Evolutionary conservation across 2,113 vertebrate genomes (phyloP).

Genomic region (Oxyura jamaicensis): DNA sequence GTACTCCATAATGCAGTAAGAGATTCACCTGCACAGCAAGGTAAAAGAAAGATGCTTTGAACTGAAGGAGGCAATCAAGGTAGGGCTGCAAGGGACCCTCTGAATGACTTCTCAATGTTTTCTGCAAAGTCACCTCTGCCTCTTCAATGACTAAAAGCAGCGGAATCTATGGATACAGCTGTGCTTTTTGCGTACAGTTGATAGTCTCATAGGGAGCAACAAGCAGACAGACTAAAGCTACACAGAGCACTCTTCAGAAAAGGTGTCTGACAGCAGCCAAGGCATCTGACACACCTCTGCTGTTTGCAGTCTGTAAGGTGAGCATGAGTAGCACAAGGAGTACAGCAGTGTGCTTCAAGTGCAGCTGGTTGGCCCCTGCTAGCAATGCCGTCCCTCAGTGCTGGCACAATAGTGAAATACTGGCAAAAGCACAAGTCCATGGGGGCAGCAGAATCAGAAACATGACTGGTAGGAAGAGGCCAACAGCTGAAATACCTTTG

Average conservation of each 20-base stretch:
- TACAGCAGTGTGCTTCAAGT: background rate
- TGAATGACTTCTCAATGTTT: background rate
- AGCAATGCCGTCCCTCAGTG: background rate
- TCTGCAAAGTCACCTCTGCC: background rate
- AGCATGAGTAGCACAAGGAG: background rate
- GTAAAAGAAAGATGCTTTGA: background rate
- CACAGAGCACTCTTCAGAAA: background rate
- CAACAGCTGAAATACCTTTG: background rate
- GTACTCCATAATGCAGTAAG: constrained; percentile 36
- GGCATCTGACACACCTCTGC: background rate
- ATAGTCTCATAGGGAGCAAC: background rate
- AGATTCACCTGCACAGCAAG: background rate
- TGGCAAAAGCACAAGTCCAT: background rate
- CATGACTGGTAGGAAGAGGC: background rate
- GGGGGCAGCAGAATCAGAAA: background rate
- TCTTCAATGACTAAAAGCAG: background rate
- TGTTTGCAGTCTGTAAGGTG: background rate
- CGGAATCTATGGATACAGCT: background rate
- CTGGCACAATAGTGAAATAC: background rate
- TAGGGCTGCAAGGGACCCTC: background rate
- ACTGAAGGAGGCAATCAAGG: constrained; percentile 20
- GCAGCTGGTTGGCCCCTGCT: background rate
- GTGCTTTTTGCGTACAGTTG: background rate
- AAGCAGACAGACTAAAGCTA: background rate
- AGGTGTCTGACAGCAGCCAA: background rate